Base-by-base conservation (phyloP, 2,113 vertebrate species). In the Sebastes fasciatus region DNA sequence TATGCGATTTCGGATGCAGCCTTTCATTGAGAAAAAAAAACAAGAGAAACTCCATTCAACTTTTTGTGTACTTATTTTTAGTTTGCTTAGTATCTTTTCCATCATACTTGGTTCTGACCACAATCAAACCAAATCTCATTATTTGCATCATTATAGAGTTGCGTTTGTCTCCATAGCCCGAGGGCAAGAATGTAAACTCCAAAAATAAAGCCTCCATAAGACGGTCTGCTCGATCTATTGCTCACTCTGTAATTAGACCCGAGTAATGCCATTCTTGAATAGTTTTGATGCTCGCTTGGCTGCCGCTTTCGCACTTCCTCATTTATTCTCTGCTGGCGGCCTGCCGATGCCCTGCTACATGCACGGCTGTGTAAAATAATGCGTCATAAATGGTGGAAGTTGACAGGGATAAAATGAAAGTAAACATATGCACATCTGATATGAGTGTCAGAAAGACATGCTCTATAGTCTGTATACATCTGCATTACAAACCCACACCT, bases 241-340 rank as follows among this genome's bases (percentile, higher is more conserved):
- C 40, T 61, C n/a, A 43, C 57, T 68, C 34, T 13, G 52, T 61
- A 58, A 54, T 60, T 34, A 8, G 26, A 6, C n/a, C 8, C 0
- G 14, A 55, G 70, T 64, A 6, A 19, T 21, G 40, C 46, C 7
- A 21, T 55, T 26, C 2, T 46, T 12, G 16, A 10, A 14, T 16
- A 72, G 42, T 23, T 73, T 69, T 58, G 23, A 79, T 45, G 21
- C 42, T 48, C 55, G 40, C 62, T 23, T 6, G 10, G 13, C 17
- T 77, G 52, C 45, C 48, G 42, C 52, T 74, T 63, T 43, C 51
- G 46, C 17, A 54, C 79, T 86, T 87, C 77, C 78, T 77, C 26
- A 19, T 79, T 67, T n/a, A 19, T 51, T 79, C 46, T 61, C 42
- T 62, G 77, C 45, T 43, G 54, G 61, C 34, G 16, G 17, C 40